phyloP scores from a whole-genome alignment of 2,888 invertebrate species.

The Bellardia pandia region DNA sequence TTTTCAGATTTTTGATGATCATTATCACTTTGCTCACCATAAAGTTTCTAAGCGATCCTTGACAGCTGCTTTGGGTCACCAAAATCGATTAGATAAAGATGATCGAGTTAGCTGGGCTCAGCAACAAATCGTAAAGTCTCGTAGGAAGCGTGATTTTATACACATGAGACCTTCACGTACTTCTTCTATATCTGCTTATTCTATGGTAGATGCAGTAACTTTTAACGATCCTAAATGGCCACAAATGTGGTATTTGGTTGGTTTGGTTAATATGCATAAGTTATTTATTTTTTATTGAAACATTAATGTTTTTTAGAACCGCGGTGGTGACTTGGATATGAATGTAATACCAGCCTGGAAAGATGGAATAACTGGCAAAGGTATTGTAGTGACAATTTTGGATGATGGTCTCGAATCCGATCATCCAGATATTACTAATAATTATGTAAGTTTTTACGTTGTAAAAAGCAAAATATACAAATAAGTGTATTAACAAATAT shows the following conservation, averaged over 20 bases:
- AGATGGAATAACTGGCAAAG: constrained; percentile 96
- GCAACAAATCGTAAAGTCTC: constrained; percentile 91
- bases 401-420: constrained; percentile 98
- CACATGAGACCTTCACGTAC: constrained; percentile 84
- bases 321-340: constrained; percentile 97
- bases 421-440: constrained; percentile 95
- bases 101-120: constrained; percentile 91
- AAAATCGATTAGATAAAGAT: constrained; percentile 89
- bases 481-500: background rate
- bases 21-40: constrained; percentile 93
- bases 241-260: constrained; percentile 98
- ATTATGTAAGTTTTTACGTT: constrained; percentile 91
- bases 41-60: constrained; percentile 91
- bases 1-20: constrained; percentile 93
- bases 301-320: constrained; percentile 86
- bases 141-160: constrained; percentile 92
- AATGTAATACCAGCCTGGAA: constrained; percentile 98
- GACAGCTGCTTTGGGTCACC: constrained; percentile 89
- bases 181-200: constrained; percentile 78
- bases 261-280: constrained; percentile 81
- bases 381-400: constrained; percentile 97
- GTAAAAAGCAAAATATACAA: background rate
- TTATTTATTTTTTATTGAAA: background rate
- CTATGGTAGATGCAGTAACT: constrained; percentile 82
- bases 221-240: constrained; percentile 96